Conservation (phyloP, 2,113 vertebrate genomes). For the Coptodon bakossiorum region DNA sequence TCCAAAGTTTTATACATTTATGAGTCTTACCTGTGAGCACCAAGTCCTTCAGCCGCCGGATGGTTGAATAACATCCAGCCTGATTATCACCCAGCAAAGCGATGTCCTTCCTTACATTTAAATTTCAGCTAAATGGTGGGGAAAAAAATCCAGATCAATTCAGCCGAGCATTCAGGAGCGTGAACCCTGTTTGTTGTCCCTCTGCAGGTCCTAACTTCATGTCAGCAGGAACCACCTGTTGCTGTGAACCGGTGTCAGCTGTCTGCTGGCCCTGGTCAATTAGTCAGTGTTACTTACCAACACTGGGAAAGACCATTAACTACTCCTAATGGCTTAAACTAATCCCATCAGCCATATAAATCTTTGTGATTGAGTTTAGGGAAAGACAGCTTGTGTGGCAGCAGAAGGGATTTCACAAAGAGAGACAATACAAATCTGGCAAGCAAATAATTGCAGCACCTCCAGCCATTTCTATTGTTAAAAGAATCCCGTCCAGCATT, state of each 20-base stretch:
- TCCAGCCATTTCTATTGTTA: neutral
- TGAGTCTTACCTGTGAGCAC: slow-evolving; percentile 8
- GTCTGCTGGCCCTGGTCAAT: neutral
- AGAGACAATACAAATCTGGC: neutral
- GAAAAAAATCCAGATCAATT: neutral
- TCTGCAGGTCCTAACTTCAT: neutral
- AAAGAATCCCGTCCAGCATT: neutral
- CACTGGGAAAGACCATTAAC: slow-evolving; percentile 64
- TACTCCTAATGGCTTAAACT: slow-evolving; percentile 44
- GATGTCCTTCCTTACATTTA: neutral
- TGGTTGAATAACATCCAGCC: neutral
- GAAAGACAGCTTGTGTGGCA: slow-evolving; percentile 7
- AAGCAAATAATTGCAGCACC: neutral
- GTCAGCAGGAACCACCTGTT: neutral
- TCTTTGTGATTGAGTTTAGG: slow-evolving; percentile 46
- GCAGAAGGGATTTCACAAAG: neutral
- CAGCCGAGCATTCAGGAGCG: neutral
- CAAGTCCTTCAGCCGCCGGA: neutral
- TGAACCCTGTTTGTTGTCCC: neutral
- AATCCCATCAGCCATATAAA: slow-evolving; percentile 59
- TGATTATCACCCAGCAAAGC: neutral
- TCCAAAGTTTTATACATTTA: neutral
- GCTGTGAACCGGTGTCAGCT: neutral
- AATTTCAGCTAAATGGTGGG: neutral
- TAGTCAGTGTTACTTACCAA: slow-evolving; percentile 54